phyloP scores from a whole-genome alignment of 1,140 invertebrate genomes.

The Cryptotermes secundus region DNA sequence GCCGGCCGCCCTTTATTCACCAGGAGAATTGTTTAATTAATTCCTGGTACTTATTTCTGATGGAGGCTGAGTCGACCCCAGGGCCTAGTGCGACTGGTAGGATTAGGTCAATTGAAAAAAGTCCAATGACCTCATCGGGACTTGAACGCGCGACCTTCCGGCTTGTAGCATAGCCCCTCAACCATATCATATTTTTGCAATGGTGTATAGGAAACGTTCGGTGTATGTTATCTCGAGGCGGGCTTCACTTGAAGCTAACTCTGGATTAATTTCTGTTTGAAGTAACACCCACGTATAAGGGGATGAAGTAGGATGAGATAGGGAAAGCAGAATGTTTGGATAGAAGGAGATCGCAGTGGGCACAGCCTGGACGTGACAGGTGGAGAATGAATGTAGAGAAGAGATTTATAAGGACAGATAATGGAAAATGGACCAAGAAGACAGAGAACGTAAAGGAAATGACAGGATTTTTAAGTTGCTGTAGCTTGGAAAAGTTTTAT shows the following conservation, averaged over 20 bases:
- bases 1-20: too few relatives aligned
- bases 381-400: background rate
- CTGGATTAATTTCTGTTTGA: background rate
- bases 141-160: too few relatives aligned
- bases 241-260: background rate
- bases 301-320: background rate
- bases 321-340: background rate
- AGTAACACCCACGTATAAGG: background rate
- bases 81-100: too few relatives aligned
- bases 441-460: background rate
- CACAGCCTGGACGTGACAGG: background rate
- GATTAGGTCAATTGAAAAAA: too few relatives aligned
- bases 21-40: too few relatives aligned
- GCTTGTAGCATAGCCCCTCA: too few relatives aligned
- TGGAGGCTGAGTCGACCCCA: too few relatives aligned
- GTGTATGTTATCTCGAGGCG: background rate
- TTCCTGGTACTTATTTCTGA: too few relatives aligned
- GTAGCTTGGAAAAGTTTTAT: constrained; percentile 2
- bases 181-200: background rate
- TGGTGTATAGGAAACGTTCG: background rate
- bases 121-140: too few relatives aligned
- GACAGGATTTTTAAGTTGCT: background rate
- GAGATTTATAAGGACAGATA: background rate
- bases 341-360: background rate
- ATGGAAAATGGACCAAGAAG: constrained; percentile 13